Conservation (phyloP, 2,888 invertebrate genomes). For the Aethes cnicana region DNA sequence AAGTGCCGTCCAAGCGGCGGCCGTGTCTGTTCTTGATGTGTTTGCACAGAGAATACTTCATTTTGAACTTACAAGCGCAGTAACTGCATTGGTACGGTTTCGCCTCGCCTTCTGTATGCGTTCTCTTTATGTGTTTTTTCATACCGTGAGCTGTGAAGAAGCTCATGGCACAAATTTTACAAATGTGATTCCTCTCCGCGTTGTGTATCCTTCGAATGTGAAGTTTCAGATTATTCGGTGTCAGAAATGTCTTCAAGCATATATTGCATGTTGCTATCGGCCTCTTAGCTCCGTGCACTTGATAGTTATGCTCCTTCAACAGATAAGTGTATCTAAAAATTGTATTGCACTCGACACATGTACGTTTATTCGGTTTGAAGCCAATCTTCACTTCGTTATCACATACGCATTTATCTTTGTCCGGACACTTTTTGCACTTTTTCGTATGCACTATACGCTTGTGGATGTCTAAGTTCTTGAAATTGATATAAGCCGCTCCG, state of each 20-base stretch:
- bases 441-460: slow-evolving; percentile 45
- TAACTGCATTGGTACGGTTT: slow-evolving; percentile 46
- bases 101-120: slow-evolving; percentile 44
- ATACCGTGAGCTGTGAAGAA: slow-evolving; percentile 52
- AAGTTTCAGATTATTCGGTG: slow-evolving; percentile 42
- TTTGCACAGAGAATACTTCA: slow-evolving; percentile 50
- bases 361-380: slow-evolving; percentile 32
- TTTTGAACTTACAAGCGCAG: slow-evolving; percentile 50
- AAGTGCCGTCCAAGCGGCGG: slow-evolving; percentile 14
- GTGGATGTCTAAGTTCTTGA: slow-evolving; percentile 48
- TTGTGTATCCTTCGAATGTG: slow-evolving; percentile 50
- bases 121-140: slow-evolving; percentile 47
- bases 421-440: slow-evolving; percentile 48
- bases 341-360: slow-evolving; percentile 42
- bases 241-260: slow-evolving; percentile 48
- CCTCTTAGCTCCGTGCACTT: slow-evolving; percentile 45
- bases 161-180: slow-evolving; percentile 44
- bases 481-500: slow-evolving; percentile 49
- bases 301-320: slow-evolving; percentile 43
- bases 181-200: slow-evolving; percentile 47
- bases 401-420: slow-evolving; percentile 28
- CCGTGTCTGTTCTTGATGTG: slow-evolving; percentile 52
- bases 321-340: slow-evolving; percentile 45
- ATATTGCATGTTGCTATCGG: slow-evolving; percentile 40
- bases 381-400: slow-evolving; percentile 40